Evolutionary conservation across 2,888 invertebrate species (phyloP).

Genomic region (Drosophila pseudotalamancana): DNA sequence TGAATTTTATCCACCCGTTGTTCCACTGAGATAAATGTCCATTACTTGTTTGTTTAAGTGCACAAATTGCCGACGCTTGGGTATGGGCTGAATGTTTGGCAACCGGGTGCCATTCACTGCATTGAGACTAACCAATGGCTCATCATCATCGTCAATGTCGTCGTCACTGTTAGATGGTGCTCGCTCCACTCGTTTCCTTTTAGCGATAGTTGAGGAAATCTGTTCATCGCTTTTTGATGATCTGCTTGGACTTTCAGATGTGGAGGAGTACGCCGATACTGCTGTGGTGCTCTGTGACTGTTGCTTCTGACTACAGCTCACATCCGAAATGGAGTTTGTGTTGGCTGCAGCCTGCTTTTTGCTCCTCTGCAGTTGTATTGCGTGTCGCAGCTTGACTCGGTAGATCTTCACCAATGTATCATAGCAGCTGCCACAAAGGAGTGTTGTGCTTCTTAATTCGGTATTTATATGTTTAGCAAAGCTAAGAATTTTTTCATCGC

Average conservation of each 20-base stretch:
- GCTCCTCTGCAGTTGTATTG: neutral
- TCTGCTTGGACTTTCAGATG: neutral
- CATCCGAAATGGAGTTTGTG: constrained; percentile 52
- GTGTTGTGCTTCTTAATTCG: constrained; percentile 36
- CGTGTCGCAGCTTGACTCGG: constrained; percentile 36
- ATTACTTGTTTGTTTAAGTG: constrained; percentile 44
- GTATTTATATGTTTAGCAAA: constrained; percentile 49
- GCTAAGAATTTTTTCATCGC: constrained; percentile 29
- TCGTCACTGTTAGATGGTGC: neutral
- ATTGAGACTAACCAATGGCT: constrained; percentile 54
- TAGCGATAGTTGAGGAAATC: constrained; percentile 3
- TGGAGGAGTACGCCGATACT: neutral
- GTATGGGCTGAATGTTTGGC: constrained; percentile 62
- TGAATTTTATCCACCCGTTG: constrained; percentile 54
- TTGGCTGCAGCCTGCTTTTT: neutral
- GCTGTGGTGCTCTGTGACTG: neutral
- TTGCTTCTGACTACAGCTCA: constrained; percentile 27
- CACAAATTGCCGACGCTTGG: constrained; percentile 49
- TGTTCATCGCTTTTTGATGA: constrained; percentile 10
- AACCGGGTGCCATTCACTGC: constrained; percentile 68
- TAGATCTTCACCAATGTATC: constrained; percentile 34
- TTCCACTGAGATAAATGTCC: constrained; percentile 59
- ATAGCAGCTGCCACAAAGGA: constrained; percentile 52
- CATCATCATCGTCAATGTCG: constrained; percentile 34
- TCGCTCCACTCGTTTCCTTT: constrained; percentile 19